Evolutionary conservation across 1,140 invertebrate species (phyloP), one percentile per base, ranked within the genome.

Genomic region (Meloidogyne hapla): DNA sequence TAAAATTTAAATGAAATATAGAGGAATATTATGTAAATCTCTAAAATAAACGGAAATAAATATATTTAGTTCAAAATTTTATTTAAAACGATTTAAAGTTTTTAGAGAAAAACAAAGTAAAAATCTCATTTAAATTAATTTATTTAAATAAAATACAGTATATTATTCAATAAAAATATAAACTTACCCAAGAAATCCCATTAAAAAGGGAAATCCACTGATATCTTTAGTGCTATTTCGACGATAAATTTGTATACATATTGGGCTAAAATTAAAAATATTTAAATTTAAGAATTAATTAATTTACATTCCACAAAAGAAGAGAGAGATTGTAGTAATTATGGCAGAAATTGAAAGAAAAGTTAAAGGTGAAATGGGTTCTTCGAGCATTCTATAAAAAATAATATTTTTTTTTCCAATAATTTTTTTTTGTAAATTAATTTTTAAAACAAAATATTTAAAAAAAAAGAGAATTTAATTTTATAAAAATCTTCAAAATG

Each of bases 251-350:
- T 85, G 75, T 23, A 86, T 72, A 74, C 84, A 86, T 61, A 85
- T 85, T 69, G 83, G 83, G n/a, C 83, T 77, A 65, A 85, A 85
- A 76, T 68, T 18, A 33, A 28, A 15, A 10, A 42, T 18, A 74
- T 61, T 42, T 42, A 64, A n/a, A 48, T 66, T 26, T 66, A 64
- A 38, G 13, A 80, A 62, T 48, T 18, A 69, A 45, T n/a, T n/a
- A n/a, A 80, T 79, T 76, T 73, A 83, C 78, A 86, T 84, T 75
- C 83, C 84, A 79, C 83, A 85, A 66, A 85, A 86, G 77, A 85
- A 85, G 4, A 85, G 81, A 6, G 84, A 82, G 21, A 85, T 80
- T 25, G 84, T 85, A 15, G 84, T 87, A 71, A 81, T 81, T 33
- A 85, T 85, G 28, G 84, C 84, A 33, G 85, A 74, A 25, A 87